These are phyloP conservation scores for Zingel zingel DNA, from an alignment of 2,113 vertebrate genomes.

Conservation along the genomic window DNA sequence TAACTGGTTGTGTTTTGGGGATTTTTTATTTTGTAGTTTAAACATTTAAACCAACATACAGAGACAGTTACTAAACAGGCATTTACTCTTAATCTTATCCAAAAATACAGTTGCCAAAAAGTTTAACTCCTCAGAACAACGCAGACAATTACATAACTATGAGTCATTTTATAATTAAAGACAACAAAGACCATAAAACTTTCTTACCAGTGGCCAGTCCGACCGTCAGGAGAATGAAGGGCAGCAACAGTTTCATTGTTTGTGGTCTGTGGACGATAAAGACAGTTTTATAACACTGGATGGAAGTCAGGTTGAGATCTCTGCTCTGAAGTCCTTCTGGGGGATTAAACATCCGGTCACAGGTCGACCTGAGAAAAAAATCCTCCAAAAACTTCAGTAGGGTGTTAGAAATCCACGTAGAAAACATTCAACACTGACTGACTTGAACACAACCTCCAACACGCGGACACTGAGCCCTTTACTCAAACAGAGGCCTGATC, in stretches of 20 bases:
- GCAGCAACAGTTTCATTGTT: conserved; percentile 63
- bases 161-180: background rate
- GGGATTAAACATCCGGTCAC: background rate
- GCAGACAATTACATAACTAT: background rate
- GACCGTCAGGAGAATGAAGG: conserved; percentile 55
- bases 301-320: background rate
- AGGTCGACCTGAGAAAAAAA: background rate
- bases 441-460: conserved; percentile 30
- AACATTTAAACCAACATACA: background rate
- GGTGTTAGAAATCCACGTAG: conserved; percentile 16
- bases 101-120: background rate
- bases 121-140: background rate
- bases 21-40: background rate
- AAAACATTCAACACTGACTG: conserved; percentile 20
- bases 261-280: conserved; percentile 16
- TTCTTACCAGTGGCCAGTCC: conserved; percentile 68
- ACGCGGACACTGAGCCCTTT: conserved; percentile 42
- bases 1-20: background rate
- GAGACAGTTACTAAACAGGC: background rate
- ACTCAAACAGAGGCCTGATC: conserved; percentile 65
- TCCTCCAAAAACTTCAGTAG: background rate
- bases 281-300: background rate
- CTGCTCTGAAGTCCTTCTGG: conserved; percentile 5
- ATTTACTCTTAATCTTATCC: background rate
- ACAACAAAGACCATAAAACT: background rate